A percentile compares a stretch with the other conserved stretches of the same genome.
Conservation (phyloP, 2,888 invertebrate genomes). For the Lepidochitona cinerea region DNA sequence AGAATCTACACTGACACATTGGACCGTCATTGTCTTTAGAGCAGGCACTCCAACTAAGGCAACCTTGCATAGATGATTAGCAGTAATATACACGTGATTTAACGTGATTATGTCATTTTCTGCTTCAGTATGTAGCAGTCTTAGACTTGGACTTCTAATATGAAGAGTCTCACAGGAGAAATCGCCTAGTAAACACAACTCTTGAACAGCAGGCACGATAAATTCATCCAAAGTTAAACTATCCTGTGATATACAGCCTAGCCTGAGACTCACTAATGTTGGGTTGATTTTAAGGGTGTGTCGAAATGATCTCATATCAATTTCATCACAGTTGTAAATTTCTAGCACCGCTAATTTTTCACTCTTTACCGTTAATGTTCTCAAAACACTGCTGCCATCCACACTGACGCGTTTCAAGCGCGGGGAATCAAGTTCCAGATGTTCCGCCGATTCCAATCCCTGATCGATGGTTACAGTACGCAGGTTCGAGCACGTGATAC, state of each 20-base stretch:
- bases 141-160: slow-evolving; percentile 48
- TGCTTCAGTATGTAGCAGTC: slow-evolving; percentile 50
- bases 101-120: slow-evolving; percentile 52
- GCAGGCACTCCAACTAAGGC: slow-evolving; percentile 51
- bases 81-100: slow-evolving; percentile 55
- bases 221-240: slow-evolving; percentile 48
- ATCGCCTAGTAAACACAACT: slow-evolving; percentile 50
- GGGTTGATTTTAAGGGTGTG: slow-evolving; percentile 41
- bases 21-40: slow-evolving; percentile 50
- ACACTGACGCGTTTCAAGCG: slow-evolving; percentile 39
- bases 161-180: slow-evolving; percentile 54
- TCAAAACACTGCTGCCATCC: slow-evolving; percentile 47
- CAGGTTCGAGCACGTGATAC: slow-evolving; percentile 40
- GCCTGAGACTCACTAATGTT: slow-evolving; percentile 36
- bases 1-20: slow-evolving; percentile 54
- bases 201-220: slow-evolving; percentile 45
- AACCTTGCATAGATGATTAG: slow-evolving; percentile 56
- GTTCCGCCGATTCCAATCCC: slow-evolving; percentile 53
- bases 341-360: slow-evolving; percentile 44
- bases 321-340: slow-evolving; percentile 48
- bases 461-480: slow-evolving; percentile 47
- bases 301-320: slow-evolving; percentile 45
- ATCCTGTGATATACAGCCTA: slow-evolving; percentile 51
- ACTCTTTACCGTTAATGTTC: slow-evolving; percentile 45
- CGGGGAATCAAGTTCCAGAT: slow-evolving; percentile 42